Conservation (phyloP, 2,888 invertebrate species). For the Osmoderma eremita region DNA sequence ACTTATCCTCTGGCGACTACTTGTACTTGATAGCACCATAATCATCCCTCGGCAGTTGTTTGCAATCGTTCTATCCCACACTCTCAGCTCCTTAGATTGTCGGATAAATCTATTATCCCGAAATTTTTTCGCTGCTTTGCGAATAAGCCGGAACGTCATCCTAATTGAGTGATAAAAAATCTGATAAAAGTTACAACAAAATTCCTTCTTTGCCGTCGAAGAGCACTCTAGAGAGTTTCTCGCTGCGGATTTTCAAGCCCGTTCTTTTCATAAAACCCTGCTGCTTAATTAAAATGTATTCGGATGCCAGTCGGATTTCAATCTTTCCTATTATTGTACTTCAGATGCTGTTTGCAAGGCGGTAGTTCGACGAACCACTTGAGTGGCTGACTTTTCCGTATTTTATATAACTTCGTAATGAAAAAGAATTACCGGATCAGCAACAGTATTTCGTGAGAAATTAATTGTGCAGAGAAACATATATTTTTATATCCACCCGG, state of each 20-base stretch:
- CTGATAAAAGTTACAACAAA: conserved; percentile 5
- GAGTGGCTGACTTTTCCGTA: conserved; percentile 6
- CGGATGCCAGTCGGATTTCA: conserved; percentile 22
- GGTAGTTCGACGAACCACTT: conserved; percentile 5
- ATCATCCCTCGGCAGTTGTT: too few species aligned
- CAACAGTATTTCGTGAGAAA: neutral
- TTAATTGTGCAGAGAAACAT: neutral
- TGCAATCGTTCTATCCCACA: too few species aligned
- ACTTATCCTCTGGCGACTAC: too few species aligned
- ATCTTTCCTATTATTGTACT: conserved; percentile 20
- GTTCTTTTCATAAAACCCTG: conserved; percentile 15
- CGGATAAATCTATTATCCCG: too few species aligned
- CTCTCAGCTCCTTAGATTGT: too few species aligned
- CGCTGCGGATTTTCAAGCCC: conserved; percentile 7
- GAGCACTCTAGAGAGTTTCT: neutral
- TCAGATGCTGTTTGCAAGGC: conserved; percentile 7
- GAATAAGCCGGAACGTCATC: neutral
- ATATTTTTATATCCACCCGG: neutral
- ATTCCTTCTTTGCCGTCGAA: neutral
- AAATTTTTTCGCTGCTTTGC: too few species aligned
- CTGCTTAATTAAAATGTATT: conserved; percentile 29
- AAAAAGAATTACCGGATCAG: conserved; percentile 10
- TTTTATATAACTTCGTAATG: conserved; percentile 5
- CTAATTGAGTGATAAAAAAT: conserved; percentile 21
- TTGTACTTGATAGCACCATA: too few species aligned